phyloP scores from a whole-genome alignment of 2,113 vertebrate species.

The Lophotis ruficrista region DNA sequence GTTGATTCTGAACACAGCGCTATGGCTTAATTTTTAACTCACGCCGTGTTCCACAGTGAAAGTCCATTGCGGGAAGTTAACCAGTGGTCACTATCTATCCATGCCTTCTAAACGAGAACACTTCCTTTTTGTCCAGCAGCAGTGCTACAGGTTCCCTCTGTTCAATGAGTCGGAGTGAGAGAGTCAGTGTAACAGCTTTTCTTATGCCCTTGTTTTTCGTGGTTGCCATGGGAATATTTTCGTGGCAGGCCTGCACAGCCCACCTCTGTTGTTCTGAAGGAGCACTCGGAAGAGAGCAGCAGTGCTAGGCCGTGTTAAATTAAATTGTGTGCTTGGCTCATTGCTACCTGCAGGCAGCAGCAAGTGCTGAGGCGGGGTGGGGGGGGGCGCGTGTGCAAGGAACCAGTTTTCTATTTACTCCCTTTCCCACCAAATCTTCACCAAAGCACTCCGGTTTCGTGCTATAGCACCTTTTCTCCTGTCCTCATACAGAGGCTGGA shows the following conservation, averaged over 20 bases:
- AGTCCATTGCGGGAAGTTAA: background rate
- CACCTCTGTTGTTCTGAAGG: background rate
- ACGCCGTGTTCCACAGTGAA: rapidly evolving
- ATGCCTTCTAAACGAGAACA: background rate
- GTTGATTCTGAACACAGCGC: background rate
- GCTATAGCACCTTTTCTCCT: background rate
- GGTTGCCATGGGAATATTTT: slow-evolving; percentile 50
- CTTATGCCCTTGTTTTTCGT: background rate
- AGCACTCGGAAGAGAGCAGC: background rate
- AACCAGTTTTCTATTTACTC: background rate
- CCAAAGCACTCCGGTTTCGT: background rate
- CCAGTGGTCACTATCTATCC: background rate
- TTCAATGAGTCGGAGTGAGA: background rate
- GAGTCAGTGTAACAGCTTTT: slow-evolving; percentile 2
- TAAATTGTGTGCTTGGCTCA: rapidly evolving
- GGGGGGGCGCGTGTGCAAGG: background rate
- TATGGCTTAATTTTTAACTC: background rate
- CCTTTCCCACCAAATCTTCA: background rate
- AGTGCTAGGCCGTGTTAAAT: background rate
- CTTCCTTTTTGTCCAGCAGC: background rate
- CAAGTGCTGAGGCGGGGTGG: background rate
- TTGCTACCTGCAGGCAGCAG: background rate
- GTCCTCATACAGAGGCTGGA: background rate
- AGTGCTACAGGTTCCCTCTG: background rate
- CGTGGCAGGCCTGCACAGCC: background rate